phyloP scores from a whole-genome alignment of 2,888 invertebrate genomes.

The Timema cristinae region DNA sequence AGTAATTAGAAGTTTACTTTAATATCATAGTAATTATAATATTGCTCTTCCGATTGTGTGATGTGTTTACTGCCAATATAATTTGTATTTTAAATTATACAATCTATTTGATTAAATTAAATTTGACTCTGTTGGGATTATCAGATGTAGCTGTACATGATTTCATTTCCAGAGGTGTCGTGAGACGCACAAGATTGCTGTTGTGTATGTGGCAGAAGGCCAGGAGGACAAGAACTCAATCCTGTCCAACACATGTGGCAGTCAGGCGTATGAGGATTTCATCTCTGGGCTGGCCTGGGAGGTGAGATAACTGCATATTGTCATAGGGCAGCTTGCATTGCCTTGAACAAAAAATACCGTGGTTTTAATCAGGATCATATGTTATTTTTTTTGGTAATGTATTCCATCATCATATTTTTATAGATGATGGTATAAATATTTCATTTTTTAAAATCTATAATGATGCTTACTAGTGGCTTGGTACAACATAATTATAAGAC shows the following conservation, averaged over 20 bases:
- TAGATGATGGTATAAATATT: background rate
- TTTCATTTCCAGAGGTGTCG: conserved; percentile 58
- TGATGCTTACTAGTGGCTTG: no score
- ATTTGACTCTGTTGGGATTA: no score
- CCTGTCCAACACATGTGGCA: conserved; percentile 83
- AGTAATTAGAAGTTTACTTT: no score
- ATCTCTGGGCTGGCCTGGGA: conserved; percentile 71
- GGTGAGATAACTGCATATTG: conserved; percentile 42
- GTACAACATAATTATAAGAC: no score
- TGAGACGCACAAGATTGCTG: conserved; percentile 94
- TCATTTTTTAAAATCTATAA: no score
- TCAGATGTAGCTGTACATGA: no score
- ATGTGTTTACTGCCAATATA: no score
- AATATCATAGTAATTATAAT: no score
- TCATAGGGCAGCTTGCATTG: background rate
- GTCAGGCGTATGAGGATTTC: conserved; percentile 88
- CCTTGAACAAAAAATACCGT: no score
- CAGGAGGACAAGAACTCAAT: conserved; percentile 97
- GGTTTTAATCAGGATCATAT: conserved; percentile 3
- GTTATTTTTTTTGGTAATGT: background rate
- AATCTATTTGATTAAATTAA: no score
- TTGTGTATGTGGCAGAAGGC: conserved; percentile 96
- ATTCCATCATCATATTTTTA: background rate
- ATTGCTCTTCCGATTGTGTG: no score
- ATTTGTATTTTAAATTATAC: no score